These are phyloP conservation scores for Saturnia japonica DNA, from an alignment of 2,888 invertebrate species.

Conservation along the genomic window DNA sequence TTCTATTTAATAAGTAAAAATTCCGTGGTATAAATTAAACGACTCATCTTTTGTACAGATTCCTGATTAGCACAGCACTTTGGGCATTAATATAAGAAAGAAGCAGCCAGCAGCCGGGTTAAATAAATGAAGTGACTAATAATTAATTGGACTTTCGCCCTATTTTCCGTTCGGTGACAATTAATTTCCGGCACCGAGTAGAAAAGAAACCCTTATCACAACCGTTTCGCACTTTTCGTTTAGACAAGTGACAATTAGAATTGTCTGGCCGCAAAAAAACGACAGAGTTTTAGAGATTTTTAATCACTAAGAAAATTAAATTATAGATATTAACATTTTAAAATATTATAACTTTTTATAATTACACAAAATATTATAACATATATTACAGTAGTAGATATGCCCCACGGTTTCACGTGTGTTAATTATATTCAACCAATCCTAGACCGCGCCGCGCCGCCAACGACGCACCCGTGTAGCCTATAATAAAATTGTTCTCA, in stretches of 20 bases:
- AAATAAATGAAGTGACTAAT: slow-evolving; percentile 82
- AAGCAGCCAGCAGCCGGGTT: slow-evolving; percentile 70
- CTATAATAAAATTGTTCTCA: no score
- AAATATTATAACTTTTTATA: no score
- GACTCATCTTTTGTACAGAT: slow-evolving; percentile 43
- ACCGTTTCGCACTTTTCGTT: slow-evolving; percentile 67
- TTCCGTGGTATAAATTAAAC: background rate
- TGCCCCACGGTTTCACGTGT: no score
- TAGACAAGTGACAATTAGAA: slow-evolving; percentile 68
- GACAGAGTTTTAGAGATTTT: slow-evolving; percentile 27
- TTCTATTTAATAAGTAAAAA: background rate
- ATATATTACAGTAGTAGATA: no score
- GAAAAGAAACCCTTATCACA: slow-evolving; percentile 81
- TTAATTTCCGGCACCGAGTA: slow-evolving; percentile 77
- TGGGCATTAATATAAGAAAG: slow-evolving; percentile 73
- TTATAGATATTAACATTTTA: background rate
- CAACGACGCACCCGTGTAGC: no score
- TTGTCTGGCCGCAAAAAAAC: slow-evolving; percentile 47
- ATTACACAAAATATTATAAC: no score
- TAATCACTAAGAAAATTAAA: slow-evolving; percentile 16
- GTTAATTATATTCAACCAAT: no score
- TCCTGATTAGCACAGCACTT: slow-evolving; percentile 66
- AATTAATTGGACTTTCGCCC: slow-evolving; percentile 82
- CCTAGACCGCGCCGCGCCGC: no score
- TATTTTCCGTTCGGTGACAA: slow-evolving; percentile 82